These are phyloP conservation scores for Agrotis puta DNA, from an alignment of 2,888 invertebrate species.

Conservation along the genomic window DNA sequence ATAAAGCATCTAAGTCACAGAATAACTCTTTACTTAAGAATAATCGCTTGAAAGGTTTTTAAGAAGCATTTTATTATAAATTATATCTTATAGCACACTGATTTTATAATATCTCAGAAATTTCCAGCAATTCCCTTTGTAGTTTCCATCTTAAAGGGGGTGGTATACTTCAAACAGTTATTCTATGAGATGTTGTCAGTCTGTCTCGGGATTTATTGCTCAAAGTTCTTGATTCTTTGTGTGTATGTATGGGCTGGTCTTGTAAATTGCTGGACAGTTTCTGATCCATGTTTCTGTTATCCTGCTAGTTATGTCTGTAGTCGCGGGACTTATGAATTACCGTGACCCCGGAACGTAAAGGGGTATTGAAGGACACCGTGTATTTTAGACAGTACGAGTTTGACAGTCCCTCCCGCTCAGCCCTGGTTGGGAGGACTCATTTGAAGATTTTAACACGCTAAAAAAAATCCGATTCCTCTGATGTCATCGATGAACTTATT, in stretches of 20 bases:
- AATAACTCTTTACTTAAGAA: background rate
- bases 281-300: too few relatives aligned
- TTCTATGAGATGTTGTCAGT: constrained; percentile 21
- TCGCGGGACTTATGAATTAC: too few relatives aligned
- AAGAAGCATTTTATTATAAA: constrained; percentile 22
- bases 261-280: background rate
- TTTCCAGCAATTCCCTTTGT: constrained; percentile 5
- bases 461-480: constrained; percentile 35
- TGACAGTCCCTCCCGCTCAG: too few relatives aligned
- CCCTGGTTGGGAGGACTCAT: too few relatives aligned
- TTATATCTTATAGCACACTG: background rate
- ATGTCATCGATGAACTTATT: constrained; percentile 51
- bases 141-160: background rate
- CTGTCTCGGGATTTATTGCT: constrained; percentile 16
- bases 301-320: too few relatives aligned
- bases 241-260: background rate
- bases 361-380: too few relatives aligned
- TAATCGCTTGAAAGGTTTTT: background rate
- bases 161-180: constrained; percentile 36
- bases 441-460: too few relatives aligned
- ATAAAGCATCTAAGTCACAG: background rate
- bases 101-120: constrained; percentile 10
- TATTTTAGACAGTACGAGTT: too few relatives aligned
- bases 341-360: too few relatives aligned
- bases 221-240: background rate